Conservation (phyloP, 2,888 invertebrate genomes). For the Philereme transversata region DNA sequence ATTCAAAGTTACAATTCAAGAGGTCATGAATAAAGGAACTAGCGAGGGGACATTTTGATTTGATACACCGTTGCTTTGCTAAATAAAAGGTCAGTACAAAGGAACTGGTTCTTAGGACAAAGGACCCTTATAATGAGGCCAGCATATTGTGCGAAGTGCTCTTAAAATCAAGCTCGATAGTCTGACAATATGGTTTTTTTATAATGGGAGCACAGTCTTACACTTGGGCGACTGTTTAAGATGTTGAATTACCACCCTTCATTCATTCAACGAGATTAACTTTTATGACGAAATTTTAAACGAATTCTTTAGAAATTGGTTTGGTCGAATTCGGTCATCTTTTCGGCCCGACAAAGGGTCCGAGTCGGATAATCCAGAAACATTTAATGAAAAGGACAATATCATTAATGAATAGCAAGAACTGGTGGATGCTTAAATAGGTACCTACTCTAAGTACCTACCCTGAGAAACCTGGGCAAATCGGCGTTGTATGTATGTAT, state of each 20-base stretch:
- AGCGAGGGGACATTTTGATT: constrained; percentile 74
- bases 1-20: constrained; percentile 54
- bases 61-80: constrained; percentile 77
- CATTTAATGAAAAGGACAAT: neutral
- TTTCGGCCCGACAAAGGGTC: constrained; percentile 1
- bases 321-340: constrained; percentile 3
- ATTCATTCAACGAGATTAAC: constrained; percentile 8
- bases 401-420: neutral
- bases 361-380: neutral
- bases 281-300: constrained; percentile 10
- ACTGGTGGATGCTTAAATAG: too few relatives aligned
- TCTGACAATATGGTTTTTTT: constrained; percentile 75
- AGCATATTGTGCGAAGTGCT: constrained; percentile 79
- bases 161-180: constrained; percentile 68
- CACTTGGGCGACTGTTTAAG: constrained; percentile 44
- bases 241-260: constrained; percentile 41
- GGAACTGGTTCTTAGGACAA: constrained; percentile 83
- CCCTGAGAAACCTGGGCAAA: too few relatives aligned
- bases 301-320: constrained; percentile 9
- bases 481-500: too few relatives aligned
- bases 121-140: constrained; percentile 81
- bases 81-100: constrained; percentile 67
- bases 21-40: constrained; percentile 74
- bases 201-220: constrained; percentile 58
- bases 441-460: too few relatives aligned